Percentiles rank a stretch among this genome's conserved stretches.
phyloP scores from a whole-genome alignment of 1,140 invertebrate species.

The Pseudomyrmex gracilis region DNA sequence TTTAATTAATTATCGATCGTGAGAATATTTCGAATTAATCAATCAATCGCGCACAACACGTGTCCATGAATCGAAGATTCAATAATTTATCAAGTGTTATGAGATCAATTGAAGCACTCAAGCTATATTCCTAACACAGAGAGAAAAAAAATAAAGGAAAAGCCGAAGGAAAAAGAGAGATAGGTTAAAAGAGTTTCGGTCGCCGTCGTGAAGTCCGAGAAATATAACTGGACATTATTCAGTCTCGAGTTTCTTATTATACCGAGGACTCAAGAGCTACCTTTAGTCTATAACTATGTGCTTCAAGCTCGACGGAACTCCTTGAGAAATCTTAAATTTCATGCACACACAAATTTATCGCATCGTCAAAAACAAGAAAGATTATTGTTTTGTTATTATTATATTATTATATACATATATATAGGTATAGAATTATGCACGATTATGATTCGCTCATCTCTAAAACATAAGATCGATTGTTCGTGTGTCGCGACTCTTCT shows the following conservation, averaged over 20 bases:
- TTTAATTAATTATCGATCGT: background rate
- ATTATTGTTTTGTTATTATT: conserved; percentile 7
- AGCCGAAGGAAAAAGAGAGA: conserved; percentile 29
- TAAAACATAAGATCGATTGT: background rate
- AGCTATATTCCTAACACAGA: background rate
- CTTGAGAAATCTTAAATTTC: conserved; percentile 70
- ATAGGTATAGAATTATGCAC: background rate
- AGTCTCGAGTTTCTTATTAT: conserved; percentile 78
- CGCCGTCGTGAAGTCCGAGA: conserved; percentile 66
- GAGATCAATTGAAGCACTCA: conserved; percentile 29
- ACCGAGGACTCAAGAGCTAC: conserved; percentile 61
- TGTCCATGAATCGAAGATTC: conserved; percentile 3
- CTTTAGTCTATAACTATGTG: conserved; percentile 23
- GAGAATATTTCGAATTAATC: background rate
- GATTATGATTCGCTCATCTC: background rate
- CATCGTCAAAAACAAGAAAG: conserved; percentile 28
- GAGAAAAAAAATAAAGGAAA: conserved; percentile 1
- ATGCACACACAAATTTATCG: conserved; percentile 72
- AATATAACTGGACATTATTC: conserved; percentile 78
- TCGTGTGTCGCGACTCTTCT: background rate
- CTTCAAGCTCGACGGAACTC: conserved; percentile 41
- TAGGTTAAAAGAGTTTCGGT: conserved; percentile 71
- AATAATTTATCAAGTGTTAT: conserved; percentile 36
- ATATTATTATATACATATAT: too few relatives aligned
- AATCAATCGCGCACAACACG: too few relatives aligned